Evolutionary conservation across 2,888 invertebrate species (phyloP).

Genomic region (Agrochola macilenta): DNA sequence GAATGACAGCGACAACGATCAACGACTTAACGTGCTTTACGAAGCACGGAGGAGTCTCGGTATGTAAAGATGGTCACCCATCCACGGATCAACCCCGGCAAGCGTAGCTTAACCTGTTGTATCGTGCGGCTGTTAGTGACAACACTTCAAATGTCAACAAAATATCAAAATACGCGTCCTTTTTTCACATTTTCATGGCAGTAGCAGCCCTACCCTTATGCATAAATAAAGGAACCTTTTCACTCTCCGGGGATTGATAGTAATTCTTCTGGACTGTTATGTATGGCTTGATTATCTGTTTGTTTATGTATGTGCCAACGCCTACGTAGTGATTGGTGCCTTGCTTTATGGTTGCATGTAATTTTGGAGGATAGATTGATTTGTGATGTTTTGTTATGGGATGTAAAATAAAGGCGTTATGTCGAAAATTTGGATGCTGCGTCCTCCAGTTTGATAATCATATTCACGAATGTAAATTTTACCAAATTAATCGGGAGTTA

Average conservation of each 20-base stretch:
- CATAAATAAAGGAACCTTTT: constrained; percentile 67
- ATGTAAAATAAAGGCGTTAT: neutral
- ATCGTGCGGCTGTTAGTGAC: too few relatives aligned
- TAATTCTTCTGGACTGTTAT: constrained; percentile 60
- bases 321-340: constrained; percentile 46
- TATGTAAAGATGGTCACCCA: too few relatives aligned
- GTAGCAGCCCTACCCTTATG: constrained; percentile 56
- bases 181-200: too few relatives aligned
- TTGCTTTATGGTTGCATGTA: constrained; percentile 34
- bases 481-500: neutral
- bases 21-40: too few relatives aligned
- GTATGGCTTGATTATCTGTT: constrained; percentile 58
- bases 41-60: too few relatives aligned
- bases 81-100: too few relatives aligned
- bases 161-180: neutral
- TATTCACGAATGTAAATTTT: neutral
- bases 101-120: too few relatives aligned
- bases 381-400: neutral
- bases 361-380: constrained; percentile 1
- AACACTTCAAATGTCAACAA: neutral
- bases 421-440: too few relatives aligned
- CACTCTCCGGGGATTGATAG: constrained; percentile 66
- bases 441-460: neutral
- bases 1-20: too few relatives aligned
- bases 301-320: constrained; percentile 57